phyloP scores from a whole-genome alignment of 2,888 invertebrate species.

The Rapana venosa region DNA sequence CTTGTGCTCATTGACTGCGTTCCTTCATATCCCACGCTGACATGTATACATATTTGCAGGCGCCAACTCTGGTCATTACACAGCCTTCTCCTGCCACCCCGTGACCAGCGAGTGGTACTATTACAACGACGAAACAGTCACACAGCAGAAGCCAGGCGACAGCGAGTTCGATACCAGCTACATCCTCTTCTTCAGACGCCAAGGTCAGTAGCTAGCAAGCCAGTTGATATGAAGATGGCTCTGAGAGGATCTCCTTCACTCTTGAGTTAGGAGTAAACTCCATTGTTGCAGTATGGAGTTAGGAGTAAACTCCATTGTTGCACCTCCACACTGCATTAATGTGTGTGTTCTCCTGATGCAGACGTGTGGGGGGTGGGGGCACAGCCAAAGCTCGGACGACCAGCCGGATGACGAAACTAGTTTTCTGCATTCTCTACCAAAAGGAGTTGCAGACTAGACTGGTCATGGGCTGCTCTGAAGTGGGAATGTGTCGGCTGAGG shows the following conservation, averaged over 20 bases:
- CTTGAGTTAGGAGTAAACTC: neutral
- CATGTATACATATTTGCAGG: slow-evolving; percentile 74
- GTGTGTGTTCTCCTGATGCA: too few species aligned
- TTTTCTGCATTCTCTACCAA: too few species aligned
- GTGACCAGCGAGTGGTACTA: slow-evolving; percentile 82
- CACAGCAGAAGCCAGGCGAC: slow-evolving; percentile 81
- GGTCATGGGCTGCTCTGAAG: too few species aligned
- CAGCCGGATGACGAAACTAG: too few species aligned
- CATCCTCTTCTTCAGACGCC: slow-evolving; percentile 83
- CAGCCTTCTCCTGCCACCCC: slow-evolving; percentile 83
- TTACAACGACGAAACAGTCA: slow-evolving; percentile 83
- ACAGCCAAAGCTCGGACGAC: too few species aligned
- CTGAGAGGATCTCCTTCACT: neutral
- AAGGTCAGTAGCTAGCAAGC: slow-evolving; percentile 75
- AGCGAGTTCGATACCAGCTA: slow-evolving; percentile 83
- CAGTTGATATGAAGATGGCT: neutral
- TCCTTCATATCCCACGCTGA: too few species aligned
- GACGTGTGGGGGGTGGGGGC: too few species aligned
- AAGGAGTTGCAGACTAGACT: too few species aligned
- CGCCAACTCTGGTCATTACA: slow-evolving; percentile 83
- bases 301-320: neutral
- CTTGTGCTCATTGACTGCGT: too few species aligned
- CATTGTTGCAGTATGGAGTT: too few species aligned
- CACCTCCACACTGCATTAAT: neutral
- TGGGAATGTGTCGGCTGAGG: too few species aligned